Percentiles rank a stretch among this genome's conserved stretches.
These are phyloP conservation scores for Brotogeris chrysoptera DNA, from an alignment of 2,797 vertebrate species.

Conservation along the genomic window DNA sequence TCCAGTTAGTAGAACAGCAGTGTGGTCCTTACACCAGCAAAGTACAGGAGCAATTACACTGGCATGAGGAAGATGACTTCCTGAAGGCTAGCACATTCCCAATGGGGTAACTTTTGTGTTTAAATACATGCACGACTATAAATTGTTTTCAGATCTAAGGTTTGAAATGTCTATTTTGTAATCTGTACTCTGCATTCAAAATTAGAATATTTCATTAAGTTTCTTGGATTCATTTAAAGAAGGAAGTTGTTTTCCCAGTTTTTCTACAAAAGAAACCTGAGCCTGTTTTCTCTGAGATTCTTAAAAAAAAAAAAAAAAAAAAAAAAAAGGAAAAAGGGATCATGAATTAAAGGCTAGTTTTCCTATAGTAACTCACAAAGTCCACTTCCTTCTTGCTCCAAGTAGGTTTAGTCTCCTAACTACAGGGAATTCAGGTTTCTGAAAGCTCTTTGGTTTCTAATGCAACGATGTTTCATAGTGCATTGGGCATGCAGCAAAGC, in stretches of 20 bases:
- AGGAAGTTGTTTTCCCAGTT: not conserved
- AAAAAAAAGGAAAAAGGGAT: not conserved
- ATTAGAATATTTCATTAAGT: conserved; percentile 3
- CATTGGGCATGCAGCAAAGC: not conserved
- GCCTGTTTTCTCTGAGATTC: not conserved
- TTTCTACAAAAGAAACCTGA: conserved; percentile 45
- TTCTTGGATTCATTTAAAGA: not conserved
- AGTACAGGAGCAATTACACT: not conserved
- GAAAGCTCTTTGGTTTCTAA: conserved; percentile 30
- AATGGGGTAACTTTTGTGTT: not conserved
- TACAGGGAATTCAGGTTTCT: conserved; percentile 15
- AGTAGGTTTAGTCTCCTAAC: conserved; percentile 19
- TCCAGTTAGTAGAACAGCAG: accelerated
- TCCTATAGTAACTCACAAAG: conserved; percentile 50
- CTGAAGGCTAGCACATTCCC: not conserved
- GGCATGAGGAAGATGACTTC: not conserved
- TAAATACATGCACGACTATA: not conserved
- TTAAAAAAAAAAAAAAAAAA: not conserved
- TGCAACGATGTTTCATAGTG: not conserved
- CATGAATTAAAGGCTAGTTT: conserved; percentile 16
- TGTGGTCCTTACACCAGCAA: not conserved
- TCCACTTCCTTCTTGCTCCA: conserved; percentile 52
- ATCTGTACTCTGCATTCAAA: not conserved
- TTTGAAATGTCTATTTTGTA: not conserved
- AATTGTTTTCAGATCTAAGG: not conserved